phyloP scores from a whole-genome alignment of 1,140 invertebrate genomes.

The Drosophila chauvacae region DNA sequence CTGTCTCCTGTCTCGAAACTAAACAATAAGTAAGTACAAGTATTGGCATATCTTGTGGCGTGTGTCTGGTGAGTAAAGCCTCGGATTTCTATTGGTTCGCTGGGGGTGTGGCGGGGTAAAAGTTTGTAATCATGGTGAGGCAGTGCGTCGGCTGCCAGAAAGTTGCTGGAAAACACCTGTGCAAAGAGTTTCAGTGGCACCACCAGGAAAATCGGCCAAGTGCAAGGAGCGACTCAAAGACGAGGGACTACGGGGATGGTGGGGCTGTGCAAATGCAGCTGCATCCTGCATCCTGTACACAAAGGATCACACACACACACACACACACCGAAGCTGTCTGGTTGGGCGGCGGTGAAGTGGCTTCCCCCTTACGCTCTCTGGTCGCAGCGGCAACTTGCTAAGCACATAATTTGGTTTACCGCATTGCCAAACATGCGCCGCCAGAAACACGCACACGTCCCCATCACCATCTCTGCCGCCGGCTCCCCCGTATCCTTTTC shows the following conservation, averaged over 20 bases:
- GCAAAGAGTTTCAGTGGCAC: constrained; percentile 33
- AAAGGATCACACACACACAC: constrained; percentile 27
- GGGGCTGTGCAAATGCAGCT: constrained; percentile 62
- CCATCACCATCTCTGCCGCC: background rate
- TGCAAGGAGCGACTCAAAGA: constrained; percentile 35
- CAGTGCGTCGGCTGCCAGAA: constrained; percentile 26
- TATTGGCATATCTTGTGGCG: constrained; percentile 11
- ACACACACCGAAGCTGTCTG: constrained; percentile 7
- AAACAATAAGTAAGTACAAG: constrained; percentile 20
- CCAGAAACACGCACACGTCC: constrained; percentile 54
- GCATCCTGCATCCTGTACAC: constrained; percentile 40
- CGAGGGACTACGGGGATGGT: background rate
- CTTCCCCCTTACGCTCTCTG: constrained; percentile 26
- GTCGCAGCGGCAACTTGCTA: constrained; percentile 59
- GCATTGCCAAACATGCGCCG: constrained; percentile 64
- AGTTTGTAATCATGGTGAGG: constrained; percentile 58
- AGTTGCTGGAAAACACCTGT: constrained; percentile 57
- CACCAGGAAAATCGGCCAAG: constrained; percentile 42
- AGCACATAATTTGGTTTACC: constrained; percentile 76
- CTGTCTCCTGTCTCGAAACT: background rate
- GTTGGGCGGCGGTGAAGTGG: constrained; percentile 2
- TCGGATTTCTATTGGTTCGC: constrained; percentile 10
- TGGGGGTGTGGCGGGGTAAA: constrained; percentile 5
- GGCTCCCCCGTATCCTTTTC: constrained; percentile 1
- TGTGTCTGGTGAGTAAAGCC: constrained; percentile 8